Evolutionary conservation across 2,888 invertebrate genomes (phyloP), one percentile per base, ranked within the genome.

Genomic region (Dermolepida albohirtum): DNA sequence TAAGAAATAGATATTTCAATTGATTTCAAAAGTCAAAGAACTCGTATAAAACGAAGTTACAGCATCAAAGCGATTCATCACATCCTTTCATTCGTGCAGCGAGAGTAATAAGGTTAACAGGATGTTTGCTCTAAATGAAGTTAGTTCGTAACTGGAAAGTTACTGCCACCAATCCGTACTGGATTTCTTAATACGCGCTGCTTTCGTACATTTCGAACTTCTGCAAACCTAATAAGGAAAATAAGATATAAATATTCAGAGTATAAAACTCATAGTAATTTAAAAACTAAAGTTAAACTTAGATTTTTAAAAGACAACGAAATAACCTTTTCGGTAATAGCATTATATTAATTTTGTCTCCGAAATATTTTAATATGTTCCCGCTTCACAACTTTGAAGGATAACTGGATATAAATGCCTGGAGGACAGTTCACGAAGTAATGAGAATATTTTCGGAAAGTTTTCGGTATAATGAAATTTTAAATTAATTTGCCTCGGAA

Each of bases 11-110:
- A 29, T 29, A 51, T 29, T 29, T 29, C 29, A 51, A 51, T 29
- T 51, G 34, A 27, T 51, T 27, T 22, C 29, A 11, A 29, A 14
- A 29, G 29, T 51, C 51, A 51, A 51, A 51, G 51, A 51, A 51
- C 34, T 29, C 34, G 29, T 47, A 1, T 5, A 16, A 47, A 47
- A 8, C 27, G 10, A 29, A 55, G 40, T 55, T 1, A 14, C 40
- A n/a, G 41, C 16, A 41, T 55, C 55, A 55, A 55, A 55, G 55
- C 17, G 17, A 39, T 16, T 11, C 55, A 22, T 40, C 55, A 22
- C 12, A 40, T n/a, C 16, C 16, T 41, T 39, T 41, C 55, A 41
- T 16, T 17, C 40, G 41, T 55, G 41, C 11, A 16, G 10, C 16
- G 17, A 7, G 14, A 17, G 22, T 55, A 55, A 55, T 22, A 41